Percentiles rank a stretch among this genome's conserved stretches.
Conservation (phyloP, 2,797 vertebrate genomes). For the Dendrocincla fuliginosa region DNA sequence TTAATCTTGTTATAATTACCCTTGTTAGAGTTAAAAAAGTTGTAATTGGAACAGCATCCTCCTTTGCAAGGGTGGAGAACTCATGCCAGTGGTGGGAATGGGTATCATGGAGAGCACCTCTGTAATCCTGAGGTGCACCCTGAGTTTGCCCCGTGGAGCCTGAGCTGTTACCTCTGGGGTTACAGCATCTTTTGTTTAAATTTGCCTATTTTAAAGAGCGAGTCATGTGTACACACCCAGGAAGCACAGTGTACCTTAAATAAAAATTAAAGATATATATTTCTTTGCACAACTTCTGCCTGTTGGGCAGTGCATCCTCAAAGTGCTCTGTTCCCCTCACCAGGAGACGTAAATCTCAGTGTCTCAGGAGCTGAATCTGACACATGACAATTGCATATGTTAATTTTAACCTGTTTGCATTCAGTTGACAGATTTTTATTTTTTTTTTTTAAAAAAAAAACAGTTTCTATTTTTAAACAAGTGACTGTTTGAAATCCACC, state of each 20-base stretch:
- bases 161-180: not conserved
- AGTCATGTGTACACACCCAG: rapidly evolving
- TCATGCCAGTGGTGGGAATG: rapidly evolving
- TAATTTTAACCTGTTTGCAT: conserved; percentile 39
- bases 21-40: not conserved
- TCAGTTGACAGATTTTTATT: not conserved
- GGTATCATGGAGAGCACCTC: not conserved
- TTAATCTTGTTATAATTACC: not conserved
- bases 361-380: not conserved
- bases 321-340: not conserved
- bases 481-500: conserved; percentile 6
- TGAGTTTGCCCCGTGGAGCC: rapidly evolving
- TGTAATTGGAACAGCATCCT: not conserved
- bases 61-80: not conserved
- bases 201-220: rapidly evolving
- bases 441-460: not conserved
- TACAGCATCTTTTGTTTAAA: not conserved
- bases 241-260: not conserved
- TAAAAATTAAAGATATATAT: not conserved
- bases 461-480: conserved; percentile 55
- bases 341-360: not conserved
- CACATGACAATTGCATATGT: not conserved
- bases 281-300: not conserved
- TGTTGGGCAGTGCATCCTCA: not conserved
- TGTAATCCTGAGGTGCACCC: rapidly evolving